Evolutionary conservation across 1,140 invertebrate genomes (phyloP).

Genomic region (Sarcophaga bullata): DNA sequence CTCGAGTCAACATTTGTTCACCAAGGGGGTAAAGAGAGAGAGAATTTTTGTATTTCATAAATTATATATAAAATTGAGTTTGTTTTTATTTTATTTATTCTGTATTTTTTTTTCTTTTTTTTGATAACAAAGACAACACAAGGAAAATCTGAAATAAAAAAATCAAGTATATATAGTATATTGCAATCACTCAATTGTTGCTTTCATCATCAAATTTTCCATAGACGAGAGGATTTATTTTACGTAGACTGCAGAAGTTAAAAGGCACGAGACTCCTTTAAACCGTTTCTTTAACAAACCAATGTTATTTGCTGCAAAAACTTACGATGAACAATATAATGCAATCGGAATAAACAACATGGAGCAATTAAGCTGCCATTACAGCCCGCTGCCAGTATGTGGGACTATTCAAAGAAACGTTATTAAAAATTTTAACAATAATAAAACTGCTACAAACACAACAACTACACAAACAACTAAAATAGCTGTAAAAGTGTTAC

Average conservation of each 20-base stretch:
- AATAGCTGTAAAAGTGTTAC: neutral
- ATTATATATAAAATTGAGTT: no score
- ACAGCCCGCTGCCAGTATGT: conserved; percentile 20
- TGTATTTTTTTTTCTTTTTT: conserved; percentile 3
- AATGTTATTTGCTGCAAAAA: conserved; percentile 31
- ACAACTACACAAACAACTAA: conserved; percentile 6
- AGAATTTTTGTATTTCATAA: no score
- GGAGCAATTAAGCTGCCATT: conserved; percentile 7
- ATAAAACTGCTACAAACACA: neutral
- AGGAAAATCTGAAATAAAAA: conserved; percentile 21
- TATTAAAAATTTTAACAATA: neutral
- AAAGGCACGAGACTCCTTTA: neutral
- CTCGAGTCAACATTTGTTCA: no score
- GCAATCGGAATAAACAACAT: conserved; percentile 36
- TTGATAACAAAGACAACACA: conserved; percentile 35
- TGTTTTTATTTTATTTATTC: no score
- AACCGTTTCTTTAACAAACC: neutral
- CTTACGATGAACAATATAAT: conserved; percentile 32
- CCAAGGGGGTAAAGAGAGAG: no score
- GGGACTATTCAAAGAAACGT: conserved; percentile 7
- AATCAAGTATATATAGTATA: neutral
- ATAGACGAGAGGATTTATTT: neutral
- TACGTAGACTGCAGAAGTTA: neutral
- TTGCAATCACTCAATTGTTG: conserved; percentile 23
- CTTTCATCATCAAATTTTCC: conserved; percentile 40